Conservation (phyloP, 2,888 invertebrate species). For the Acleris emargana region DNA sequence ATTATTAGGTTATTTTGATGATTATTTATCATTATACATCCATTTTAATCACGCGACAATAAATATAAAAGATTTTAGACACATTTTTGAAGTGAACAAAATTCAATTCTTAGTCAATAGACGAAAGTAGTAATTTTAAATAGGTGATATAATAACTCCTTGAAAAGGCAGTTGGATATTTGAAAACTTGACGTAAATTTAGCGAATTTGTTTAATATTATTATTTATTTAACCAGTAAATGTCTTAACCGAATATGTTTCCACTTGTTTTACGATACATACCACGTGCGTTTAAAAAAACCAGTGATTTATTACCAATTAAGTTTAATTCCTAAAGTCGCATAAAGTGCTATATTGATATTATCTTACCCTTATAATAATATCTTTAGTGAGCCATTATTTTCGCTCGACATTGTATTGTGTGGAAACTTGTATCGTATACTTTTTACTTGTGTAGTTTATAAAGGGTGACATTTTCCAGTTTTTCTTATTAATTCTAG, state of each 20-base stretch:
- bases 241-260: background rate
- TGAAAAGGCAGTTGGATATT: constrained; percentile 10
- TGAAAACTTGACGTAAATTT: constrained; percentile 3
- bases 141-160: background rate
- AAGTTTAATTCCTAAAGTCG: constrained; percentile 16
- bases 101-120: constrained; percentile 14
- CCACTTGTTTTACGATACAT: background rate
- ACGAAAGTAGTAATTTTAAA: constrained; percentile 12
- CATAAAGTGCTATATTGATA: constrained; percentile 35
- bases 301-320: constrained; percentile 9
- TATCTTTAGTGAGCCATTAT: constrained; percentile 45
- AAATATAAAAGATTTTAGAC: constrained; percentile 27
- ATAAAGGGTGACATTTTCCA: constrained; percentile 42
- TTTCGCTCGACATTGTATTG: constrained; percentile 51
- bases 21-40: constrained; percentile 2
- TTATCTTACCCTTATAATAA: constrained; percentile 28
- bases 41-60: constrained; percentile 22
- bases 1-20: constrained; percentile 7
- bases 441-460: constrained; percentile 44
- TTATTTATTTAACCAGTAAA: no score
- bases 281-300: constrained; percentile 5
- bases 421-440: constrained; percentile 26
- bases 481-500: constrained; percentile 64
- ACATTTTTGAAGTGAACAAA: constrained; percentile 31
- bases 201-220: background rate